Evolutionary conservation across 2,888 invertebrate genomes (phyloP).

Genomic region (Ochropleura plecta): DNA sequence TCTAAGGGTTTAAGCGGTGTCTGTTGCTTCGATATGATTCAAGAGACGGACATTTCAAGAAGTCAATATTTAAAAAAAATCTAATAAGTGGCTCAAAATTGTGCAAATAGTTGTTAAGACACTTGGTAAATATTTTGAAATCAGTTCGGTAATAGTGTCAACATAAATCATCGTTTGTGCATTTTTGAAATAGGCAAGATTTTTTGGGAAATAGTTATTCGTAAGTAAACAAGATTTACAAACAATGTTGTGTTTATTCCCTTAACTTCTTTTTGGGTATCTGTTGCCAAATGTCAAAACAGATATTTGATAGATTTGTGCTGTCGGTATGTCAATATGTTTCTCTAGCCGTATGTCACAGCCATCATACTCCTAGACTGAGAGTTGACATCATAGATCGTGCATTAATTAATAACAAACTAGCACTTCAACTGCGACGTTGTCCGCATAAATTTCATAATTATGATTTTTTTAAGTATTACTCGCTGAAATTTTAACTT

Average conservation of each 20-base stretch:
- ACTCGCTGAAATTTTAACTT: too few relatives aligned
- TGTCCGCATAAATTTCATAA: too few relatives aligned
- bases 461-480: too few relatives aligned
- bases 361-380: too few relatives aligned
- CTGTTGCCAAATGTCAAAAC: not conserved
- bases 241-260: conserved; percentile 18
- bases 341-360: too few relatives aligned
- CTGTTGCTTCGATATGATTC: conserved; percentile 72
- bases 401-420: too few relatives aligned
- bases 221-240: conserved; percentile 39
- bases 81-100: not conserved
- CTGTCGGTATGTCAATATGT: not conserved
- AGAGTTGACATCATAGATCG: too few relatives aligned
- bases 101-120: not conserved
- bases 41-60: conserved; percentile 38
- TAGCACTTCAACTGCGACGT: too few relatives aligned
- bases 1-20: conserved; percentile 75
- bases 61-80: not conserved
- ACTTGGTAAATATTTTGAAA: not conserved
- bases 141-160: conserved; percentile 6
- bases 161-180: conserved; percentile 5
- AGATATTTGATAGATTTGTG: not conserved
- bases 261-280: not conserved
- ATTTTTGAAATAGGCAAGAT: conserved; percentile 14
- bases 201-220: conserved; percentile 7